Evolutionary conservation across 1,140 invertebrate genomes (phyloP), one percentile per base, ranked within the genome.

Genomic region (Drosophila pachea): DNA sequence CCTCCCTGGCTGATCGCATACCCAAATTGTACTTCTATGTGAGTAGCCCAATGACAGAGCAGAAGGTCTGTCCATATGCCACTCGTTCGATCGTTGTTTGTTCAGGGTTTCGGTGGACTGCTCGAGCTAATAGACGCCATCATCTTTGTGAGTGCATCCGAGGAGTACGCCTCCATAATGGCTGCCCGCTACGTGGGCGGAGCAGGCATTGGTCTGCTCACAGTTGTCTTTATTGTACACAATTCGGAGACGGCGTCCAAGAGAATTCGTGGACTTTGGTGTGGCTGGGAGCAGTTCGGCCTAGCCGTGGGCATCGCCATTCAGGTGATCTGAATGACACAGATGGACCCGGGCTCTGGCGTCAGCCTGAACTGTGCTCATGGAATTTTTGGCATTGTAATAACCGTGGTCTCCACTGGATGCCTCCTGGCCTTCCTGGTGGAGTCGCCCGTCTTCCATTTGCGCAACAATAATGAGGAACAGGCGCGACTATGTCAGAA

Each of bases 371-470:
- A 84, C 38, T 47, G 64, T 7, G 60, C 73, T 6, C 86, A 87
- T 42, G 86, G 86, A 5, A 86, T 86, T 12, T 74, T 87, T 14
- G 78, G 73, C 11, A 82, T 88, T 48, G 60, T 82, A 0, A 72
- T 86, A 7, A 45, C 68, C 3, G n/a, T 76, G 5, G 0, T 76
- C 0, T 66, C 75, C 0, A 9, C 76, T 0, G 43, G 45, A 7
- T 40, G 49, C 3, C 29, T 74, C 3, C 29, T 74, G 7, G 55
- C 40, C 7, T 29, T 71, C 0, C 43, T 67, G 0, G 65, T 72
- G 4, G 86, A 88, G 7, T 88, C 86, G 4, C 86, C 86, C 5
- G 67, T 88, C 11, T 78, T 70, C 29, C 54, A 76, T 35, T 65
- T 88, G 8, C 70, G 75, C 4, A 58, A 63, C 22, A 78, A 78